A percentile compares a stretch with the other conserved stretches of the same genome.
phyloP scores from a whole-genome alignment of 2,113 vertebrate species.

The Trematocara macrostoma region DNA sequence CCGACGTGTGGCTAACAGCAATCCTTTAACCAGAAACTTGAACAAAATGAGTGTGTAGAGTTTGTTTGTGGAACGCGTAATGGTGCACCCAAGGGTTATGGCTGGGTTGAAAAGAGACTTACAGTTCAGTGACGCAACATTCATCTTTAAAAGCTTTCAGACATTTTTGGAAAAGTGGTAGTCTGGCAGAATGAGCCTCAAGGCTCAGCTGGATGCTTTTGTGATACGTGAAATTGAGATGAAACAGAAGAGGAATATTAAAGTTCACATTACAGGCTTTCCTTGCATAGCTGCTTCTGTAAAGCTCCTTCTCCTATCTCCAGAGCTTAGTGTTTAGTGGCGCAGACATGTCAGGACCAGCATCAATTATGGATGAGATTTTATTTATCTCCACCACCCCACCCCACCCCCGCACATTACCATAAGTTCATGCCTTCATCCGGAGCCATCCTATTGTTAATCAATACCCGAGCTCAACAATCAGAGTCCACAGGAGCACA shows the following conservation, averaged over 20 bases:
- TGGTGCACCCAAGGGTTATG: not conserved
- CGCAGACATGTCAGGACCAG: slow-evolving; percentile 4
- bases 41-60: not conserved
- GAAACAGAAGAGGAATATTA: not conserved
- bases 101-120: not conserved
- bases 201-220: not conserved
- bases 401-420: not conserved
- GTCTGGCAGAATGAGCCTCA: not conserved
- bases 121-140: not conserved
- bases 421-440: slow-evolving; percentile 31
- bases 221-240: not conserved
- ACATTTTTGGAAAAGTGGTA: not conserved
- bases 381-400: slow-evolving; percentile 7
- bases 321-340: not conserved
- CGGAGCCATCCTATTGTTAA: slow-evolving; percentile 9
- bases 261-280: not conserved
- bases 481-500: not conserved
- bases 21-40: not conserved
- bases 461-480: not conserved
- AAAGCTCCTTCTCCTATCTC: not conserved
- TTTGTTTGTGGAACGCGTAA: not conserved
- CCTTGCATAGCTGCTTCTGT: not conserved
- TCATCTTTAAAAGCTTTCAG: not conserved
- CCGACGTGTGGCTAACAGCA: not conserved
- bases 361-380: slow-evolving; percentile 55